Percentiles rank a stretch among this genome's conserved stretches.
Conservation (phyloP, 2,888 invertebrate species). For the Eupithecia subumbrata region DNA sequence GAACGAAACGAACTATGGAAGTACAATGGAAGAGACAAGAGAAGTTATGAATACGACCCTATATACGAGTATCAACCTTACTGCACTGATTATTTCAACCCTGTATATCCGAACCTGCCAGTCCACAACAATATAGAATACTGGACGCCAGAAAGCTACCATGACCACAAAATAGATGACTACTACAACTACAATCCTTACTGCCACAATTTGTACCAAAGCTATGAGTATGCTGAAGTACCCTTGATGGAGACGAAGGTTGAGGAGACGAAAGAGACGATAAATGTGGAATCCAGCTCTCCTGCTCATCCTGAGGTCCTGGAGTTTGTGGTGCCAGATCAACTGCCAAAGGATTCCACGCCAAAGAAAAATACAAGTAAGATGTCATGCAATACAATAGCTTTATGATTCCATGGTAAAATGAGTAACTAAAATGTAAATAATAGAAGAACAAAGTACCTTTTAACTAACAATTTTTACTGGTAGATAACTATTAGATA, state of each 20-base stretch:
- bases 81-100: conserved; percentile 67
- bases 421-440: neutral
- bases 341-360: conserved; percentile 41
- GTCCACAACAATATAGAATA: conserved; percentile 69
- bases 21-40: conserved; percentile 60
- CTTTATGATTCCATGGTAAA: neutral
- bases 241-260: conserved; percentile 52
- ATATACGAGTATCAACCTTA: conserved; percentile 64
- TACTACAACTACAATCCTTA: conserved; percentile 73
- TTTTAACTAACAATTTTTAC: neutral
- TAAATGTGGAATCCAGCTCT: conserved; percentile 35
- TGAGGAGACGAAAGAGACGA: conserved; percentile 49
- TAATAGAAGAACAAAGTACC: neutral
- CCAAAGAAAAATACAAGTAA: conserved; percentile 69
- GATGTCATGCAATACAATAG: conserved; percentile 42
- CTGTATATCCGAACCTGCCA: conserved; percentile 65
- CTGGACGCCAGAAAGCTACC: conserved; percentile 69
- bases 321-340: conserved; percentile 38
- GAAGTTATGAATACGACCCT: conserved; percentile 63
- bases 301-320: conserved; percentile 32
- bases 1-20: conserved; percentile 72
- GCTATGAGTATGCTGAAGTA: conserved; percentile 61
- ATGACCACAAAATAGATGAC: conserved; percentile 71
- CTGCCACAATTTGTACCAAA: conserved; percentile 71
- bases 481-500: too few relatives aligned